Evolutionary conservation across 1,140 invertebrate genomes (phyloP), one percentile per base, ranked within the genome.

Genomic region (Drosophila insularis): DNA sequence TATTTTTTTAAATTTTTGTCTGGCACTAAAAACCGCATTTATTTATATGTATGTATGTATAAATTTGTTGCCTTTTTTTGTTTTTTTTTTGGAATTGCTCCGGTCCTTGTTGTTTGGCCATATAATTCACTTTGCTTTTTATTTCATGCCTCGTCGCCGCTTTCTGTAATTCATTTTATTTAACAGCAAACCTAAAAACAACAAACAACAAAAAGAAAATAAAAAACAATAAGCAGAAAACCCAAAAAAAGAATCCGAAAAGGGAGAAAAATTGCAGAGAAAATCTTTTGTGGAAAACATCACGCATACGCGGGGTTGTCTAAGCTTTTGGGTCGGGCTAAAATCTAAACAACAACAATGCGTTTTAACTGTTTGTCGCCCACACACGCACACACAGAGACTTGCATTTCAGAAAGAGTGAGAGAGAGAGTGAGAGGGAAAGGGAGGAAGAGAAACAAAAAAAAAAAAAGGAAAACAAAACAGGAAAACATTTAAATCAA

Each of bases 401-500:
- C 81, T 71, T 81, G 74, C 68, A 76, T 79, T 63, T 86, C 71
- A 79, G 75, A 46, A 7, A 10, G 14, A 46, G 14, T 3, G n/a
- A 46, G n/a, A 46, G 14, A 8, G n/a, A 46, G n/a, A 19, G 43
- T 19, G 43, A 2, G 1, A 17, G 14, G 17, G 43, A 46, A 14
- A n/a, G n/a, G 7, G 1, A 27, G 6, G 5, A 10, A 35, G 32
- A 32, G 74, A 69, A 67, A 70, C 78, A 84, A 68, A 78, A 78
- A 80, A 65, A 40, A 80, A 65, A 61, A 87, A 59, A 74, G 71
- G 17, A 60, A 46, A 68, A 54, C 63, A 72, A 39, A 74, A 64
- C 64, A 73, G 86, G 82, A 81, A 89, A 85, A 79, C 89, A 89
- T 89, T 85, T 91, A 91, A 90, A 91, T 91, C 89, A 91, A 91